Evolutionary conservation across 2,797 vertebrate genomes (phyloP), one percentile per base, ranked within the genome.

Genomic region (Rhinophrynus dorsalis): DNA sequence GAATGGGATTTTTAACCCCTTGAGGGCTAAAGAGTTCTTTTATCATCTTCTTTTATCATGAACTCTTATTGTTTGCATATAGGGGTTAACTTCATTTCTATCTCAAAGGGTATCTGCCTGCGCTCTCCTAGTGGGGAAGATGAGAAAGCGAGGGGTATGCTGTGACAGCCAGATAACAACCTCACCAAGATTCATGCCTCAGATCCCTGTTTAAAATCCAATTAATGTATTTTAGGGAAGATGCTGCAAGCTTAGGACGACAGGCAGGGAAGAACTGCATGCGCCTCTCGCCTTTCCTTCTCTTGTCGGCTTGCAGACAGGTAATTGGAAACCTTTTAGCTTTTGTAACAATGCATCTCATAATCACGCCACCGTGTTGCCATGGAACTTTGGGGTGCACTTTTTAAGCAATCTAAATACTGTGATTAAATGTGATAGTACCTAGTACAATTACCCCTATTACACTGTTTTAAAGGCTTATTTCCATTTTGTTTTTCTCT

Each of bases 401-500:
- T 70, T 77, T 74, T 73, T 65, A 56, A 18, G 63, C 37, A 59
- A 50, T 77, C 73, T 11, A 0, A 75, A 75, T 64, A 67, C 76
- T 75, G 64, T 74, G 42, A 77, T 75, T 78, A 75, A 72, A 48
- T 4, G 2, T 50, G 18, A 60, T 7, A 76, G 78, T 71, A 68
- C 40, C 62, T 60, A 32, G 33, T 24, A 37, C 73, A 76, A 68
- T 78, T 77, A 77, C 47, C 0, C 0, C n/a, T 11, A 69, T 77
- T 64, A 61, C 0, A 35, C 15, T 51, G 26, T 23, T 66, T 27
- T 65, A 66, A 72, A 65, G 37, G 26, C 20, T 58, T 64, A 64
- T 72, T 64, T 58, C 60, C 52, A 50, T 64, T 63, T 71, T 56
- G 59, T 57, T 27, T 64, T 70, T 35, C 15, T 48, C 30, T 23